These are phyloP conservation scores for Meteorus sp. DNA, from an alignment of 1,140 invertebrate genomes.

Conservation along the genomic window DNA sequence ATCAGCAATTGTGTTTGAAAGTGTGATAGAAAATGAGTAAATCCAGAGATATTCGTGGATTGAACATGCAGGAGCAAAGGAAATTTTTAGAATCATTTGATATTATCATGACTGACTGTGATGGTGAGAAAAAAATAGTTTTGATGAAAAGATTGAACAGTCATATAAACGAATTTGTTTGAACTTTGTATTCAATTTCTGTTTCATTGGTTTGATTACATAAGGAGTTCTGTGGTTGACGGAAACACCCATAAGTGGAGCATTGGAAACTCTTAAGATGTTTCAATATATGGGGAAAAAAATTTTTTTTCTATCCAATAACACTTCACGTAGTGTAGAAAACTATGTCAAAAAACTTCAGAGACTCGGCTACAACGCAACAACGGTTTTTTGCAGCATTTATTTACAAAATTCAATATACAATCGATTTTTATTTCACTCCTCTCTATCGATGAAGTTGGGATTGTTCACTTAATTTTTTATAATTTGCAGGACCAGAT, in stretches of 20 bases:
- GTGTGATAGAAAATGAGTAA: slow-evolving; percentile 25
- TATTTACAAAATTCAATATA: slow-evolving; percentile 37
- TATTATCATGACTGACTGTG: slow-evolving; percentile 53
- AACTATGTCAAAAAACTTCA: slow-evolving; percentile 44
- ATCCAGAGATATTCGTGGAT: slow-evolving; percentile 27
- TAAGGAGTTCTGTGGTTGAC: slow-evolving; percentile 67
- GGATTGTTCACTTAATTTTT: not conserved
- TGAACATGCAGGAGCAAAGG: slow-evolving; percentile 31
- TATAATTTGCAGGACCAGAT: slow-evolving; percentile 46
- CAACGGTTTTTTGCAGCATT: no score
- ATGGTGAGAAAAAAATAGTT: slow-evolving; percentile 44
- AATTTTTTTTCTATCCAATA: slow-evolving; percentile 74
- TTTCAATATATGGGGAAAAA: slow-evolving; percentile 68
- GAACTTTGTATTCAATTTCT: not conserved
- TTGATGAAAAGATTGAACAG: not conserved
- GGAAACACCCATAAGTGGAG: slow-evolving; percentile 53
- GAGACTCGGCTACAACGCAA: slow-evolving; percentile 45
- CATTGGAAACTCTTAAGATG: slow-evolving; percentile 56
- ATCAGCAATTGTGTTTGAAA: not conserved
- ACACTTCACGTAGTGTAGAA: slow-evolving; percentile 56
- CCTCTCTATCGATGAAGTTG: no score
- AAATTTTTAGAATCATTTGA: slow-evolving; percentile 56
- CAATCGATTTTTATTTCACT: slow-evolving; percentile 4
- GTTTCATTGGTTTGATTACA: not conserved
- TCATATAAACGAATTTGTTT: no score